A percentile compares a stretch with the other conserved stretches of the same genome.
phyloP scores from a whole-genome alignment of 2,113 vertebrate species.

The Cyanistes caeruleus region DNA sequence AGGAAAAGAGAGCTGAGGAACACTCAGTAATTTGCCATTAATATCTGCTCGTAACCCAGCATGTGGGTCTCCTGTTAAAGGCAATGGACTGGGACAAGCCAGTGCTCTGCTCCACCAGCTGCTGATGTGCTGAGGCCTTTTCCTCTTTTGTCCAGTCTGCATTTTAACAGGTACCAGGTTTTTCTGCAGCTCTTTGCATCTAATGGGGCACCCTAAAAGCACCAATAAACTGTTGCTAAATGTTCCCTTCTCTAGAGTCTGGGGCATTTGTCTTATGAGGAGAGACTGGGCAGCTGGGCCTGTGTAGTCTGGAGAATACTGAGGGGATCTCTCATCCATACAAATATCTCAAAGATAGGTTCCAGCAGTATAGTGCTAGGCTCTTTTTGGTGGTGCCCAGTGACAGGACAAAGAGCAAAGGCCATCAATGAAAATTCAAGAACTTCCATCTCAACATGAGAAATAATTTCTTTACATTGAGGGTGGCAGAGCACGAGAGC shows the following conservation, averaged over 20 bases:
- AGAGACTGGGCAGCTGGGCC: neutral
- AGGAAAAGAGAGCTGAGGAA: neutral
- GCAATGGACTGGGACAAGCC: neutral
- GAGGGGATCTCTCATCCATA: neutral
- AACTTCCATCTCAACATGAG: neutral
- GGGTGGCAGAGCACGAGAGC: neutral
- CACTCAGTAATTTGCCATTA: neutral
- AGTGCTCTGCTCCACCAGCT: neutral
- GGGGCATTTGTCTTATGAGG: neutral
- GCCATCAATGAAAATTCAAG: neutral
- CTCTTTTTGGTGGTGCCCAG: neutral
- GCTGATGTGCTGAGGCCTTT: neutral
- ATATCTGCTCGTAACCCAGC: neutral
- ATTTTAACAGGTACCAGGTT: neutral
- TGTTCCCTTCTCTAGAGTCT: neutral
- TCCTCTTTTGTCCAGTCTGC: neutral
- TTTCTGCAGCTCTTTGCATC: neutral
- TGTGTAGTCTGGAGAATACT: neutral
- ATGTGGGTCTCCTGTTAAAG: neutral
- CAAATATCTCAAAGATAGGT: neutral
- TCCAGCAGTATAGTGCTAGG: neutral
- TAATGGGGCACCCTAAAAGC: neutral
- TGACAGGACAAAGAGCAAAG: rapidly evolving
- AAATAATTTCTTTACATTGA: neutral
- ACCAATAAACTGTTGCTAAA: neutral